These are phyloP conservation scores for Anguilla megastoma DNA, from an alignment of 2,797 vertebrate species.

Conservation along the genomic window DNA sequence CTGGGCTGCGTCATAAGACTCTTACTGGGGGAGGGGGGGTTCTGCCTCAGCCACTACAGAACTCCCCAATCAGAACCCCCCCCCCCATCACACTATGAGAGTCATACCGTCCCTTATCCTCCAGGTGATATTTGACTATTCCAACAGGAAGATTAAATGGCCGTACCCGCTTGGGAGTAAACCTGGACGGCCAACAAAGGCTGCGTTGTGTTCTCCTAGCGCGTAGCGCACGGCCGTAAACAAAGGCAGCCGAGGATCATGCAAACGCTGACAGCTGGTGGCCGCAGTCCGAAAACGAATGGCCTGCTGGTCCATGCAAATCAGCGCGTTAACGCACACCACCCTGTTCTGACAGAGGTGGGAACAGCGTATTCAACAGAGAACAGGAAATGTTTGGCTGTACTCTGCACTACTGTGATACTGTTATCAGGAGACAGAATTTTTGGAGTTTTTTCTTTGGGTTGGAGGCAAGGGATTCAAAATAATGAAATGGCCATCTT, in stretches of 20 bases:
- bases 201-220: slow-evolving; percentile 32
- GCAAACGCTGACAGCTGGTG: slow-evolving; percentile 49
- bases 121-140: slow-evolving; percentile 25
- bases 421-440: not conserved
- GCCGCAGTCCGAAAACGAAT: not conserved
- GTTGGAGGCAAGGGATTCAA: not conserved
- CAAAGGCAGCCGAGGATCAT: slow-evolving; percentile 45
- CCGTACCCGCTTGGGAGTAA: not conserved
- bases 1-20: not conserved
- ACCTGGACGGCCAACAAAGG: slow-evolving; percentile 32
- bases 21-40: not conserved
- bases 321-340: not conserved
- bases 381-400: not conserved
- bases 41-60: no score
- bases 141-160: not conserved
- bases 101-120: not conserved
- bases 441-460: not conserved
- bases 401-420: not conserved
- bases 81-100: not conserved
- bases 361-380: not conserved
- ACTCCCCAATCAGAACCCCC: no score
- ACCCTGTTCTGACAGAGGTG: not conserved
- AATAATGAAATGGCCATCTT: not conserved
- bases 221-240: slow-evolving; percentile 32
- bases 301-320: not conserved